phyloP scores from a whole-genome alignment of 92 coral and sea anemone species.

The Siderastrea radians region DNA sequence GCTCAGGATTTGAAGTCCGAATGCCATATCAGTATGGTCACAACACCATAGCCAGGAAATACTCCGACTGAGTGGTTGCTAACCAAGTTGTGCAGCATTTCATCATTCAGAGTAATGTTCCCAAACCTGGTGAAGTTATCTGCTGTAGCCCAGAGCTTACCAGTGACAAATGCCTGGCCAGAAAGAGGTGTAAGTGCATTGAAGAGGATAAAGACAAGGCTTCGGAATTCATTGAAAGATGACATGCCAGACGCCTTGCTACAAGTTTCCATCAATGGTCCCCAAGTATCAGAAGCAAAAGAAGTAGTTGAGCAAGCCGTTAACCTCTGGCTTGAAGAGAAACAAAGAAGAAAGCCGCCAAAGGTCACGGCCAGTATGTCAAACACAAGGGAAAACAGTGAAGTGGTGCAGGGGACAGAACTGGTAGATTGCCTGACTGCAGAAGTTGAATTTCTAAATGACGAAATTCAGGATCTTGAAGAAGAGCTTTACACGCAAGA shows the following conservation, averaged over 20 bases:
- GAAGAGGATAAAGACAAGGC: conserved; percentile 61
- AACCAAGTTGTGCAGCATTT: conserved; percentile 59
- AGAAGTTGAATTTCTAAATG: conserved; percentile 53
- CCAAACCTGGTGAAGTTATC: conserved; percentile 60
- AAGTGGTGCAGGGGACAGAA: conserved; percentile 36
- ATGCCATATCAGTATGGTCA: conserved; percentile 28
- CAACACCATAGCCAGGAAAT: conserved; percentile 18
- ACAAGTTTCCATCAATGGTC: conserved; percentile 43
- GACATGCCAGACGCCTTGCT: conserved; percentile 43
- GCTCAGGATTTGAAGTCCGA: conserved; percentile 65
- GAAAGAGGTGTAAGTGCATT: conserved; percentile 46
- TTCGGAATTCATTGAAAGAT: conserved; percentile 56
- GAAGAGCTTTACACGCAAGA: conserved; percentile 51
- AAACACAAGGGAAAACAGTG: conserved; percentile 51
- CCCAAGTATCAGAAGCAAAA: conserved; percentile 46
- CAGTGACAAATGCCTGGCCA: conserved; percentile 64
- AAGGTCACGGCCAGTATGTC: conserved; percentile 47
- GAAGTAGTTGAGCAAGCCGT: conserved; percentile 59
- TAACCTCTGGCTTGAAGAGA: conserved; percentile 56
- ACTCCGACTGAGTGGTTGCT: conserved; percentile 66
- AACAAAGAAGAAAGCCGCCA: conserved; percentile 56
- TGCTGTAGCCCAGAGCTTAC: conserved; percentile 48
- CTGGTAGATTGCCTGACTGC: conserved; percentile 45
- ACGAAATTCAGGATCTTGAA: conserved; percentile 52
- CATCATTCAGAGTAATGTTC: conserved; percentile 35